Percentiles rank a stretch among this genome's conserved stretches.
Conservation (phyloP, 2,797 vertebrate species). For the Eulemur coronatus region DNA sequence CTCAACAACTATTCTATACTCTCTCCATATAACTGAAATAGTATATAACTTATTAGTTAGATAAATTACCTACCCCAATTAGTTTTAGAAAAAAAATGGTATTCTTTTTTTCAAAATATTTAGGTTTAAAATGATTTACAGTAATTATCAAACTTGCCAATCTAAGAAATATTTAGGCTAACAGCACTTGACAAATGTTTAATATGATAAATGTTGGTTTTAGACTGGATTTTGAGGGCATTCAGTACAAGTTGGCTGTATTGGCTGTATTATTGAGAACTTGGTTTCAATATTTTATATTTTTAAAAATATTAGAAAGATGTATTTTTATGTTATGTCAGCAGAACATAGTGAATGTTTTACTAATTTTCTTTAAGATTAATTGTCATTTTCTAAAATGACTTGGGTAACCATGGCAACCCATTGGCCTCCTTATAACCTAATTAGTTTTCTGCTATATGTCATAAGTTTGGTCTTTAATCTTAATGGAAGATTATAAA, state of each 20-base stretch:
- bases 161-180: not conserved
- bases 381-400: constrained; percentile 60
- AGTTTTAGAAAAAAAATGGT: not conserved
- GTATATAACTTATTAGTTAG: not conserved
- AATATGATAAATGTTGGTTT: not conserved
- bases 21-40: not conserved
- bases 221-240: constrained; percentile 10
- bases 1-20: not conserved
- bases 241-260: not conserved
- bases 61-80: not conserved
- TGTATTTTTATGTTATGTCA: constrained; percentile 52
- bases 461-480: constrained; percentile 26
- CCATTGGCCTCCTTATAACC: not conserved
- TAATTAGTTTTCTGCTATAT: constrained; percentile 51
- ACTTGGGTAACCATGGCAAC: constrained; percentile 32
- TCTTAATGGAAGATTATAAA: constrained; percentile 27
- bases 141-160: not conserved
- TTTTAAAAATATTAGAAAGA: not conserved
- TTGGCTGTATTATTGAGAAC: constrained; percentile 43
- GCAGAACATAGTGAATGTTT: constrained; percentile 14
- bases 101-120: not conserved
- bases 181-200: not conserved
- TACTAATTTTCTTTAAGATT: constrained; percentile 42
- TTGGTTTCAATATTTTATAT: constrained; percentile 29
- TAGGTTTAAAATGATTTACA: not conserved